Base-by-base conservation (phyloP, 1,140 invertebrate genomes). In the Kradibia gibbosae region DNA sequence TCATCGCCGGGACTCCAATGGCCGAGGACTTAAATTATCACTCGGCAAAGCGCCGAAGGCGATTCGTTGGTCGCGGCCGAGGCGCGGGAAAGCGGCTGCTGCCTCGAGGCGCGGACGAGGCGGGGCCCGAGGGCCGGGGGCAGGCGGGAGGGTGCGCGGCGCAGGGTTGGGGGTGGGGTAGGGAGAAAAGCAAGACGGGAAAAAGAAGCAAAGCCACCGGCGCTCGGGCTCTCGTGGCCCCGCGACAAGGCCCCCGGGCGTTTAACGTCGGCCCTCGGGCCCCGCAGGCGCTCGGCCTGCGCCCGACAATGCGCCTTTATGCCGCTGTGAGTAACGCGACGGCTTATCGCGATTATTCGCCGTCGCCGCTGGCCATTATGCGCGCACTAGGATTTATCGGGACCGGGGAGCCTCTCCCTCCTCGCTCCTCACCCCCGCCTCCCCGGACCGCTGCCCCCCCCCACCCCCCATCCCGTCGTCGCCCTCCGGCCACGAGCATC, bases 241-340 rank as follows among this genome's bases (percentile, higher is more conserved):
- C 72, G 72, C 34, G 25, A 31, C 42, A 34, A 74, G 72, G 53
- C 34, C 20, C 20, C 31, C 34, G 73, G 22, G 73, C 34, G 7
- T 75, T 60, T 75, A 60, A 75, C 60, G 34, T 67, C n/a, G 34
- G 17, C 20, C 34, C 34, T 0, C 57, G 57, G 34, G 57, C 0
- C n/a, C 25, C 11, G 22, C 17, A 70, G n/a, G 5, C 39, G 67
- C 67, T 45, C 45, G 67, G 67, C 31, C 71, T 36, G 17, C 15
- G 65, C 67, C 71, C 48, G 77, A 78, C 77, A 78, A 78, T 78
- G 65, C 77, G 77, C 48, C 31, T 55, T 57, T 53, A 71, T 71
- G 62, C 76, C 22, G 25, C 39, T 15, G 39, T 65, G 42, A 48
- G 57, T 34, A 48, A 65, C 39, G n/a, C 65, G 65, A 22, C 28